Base-by-base conservation (phyloP, 1,140 invertebrate species). In the Theocolax elegans region DNA sequence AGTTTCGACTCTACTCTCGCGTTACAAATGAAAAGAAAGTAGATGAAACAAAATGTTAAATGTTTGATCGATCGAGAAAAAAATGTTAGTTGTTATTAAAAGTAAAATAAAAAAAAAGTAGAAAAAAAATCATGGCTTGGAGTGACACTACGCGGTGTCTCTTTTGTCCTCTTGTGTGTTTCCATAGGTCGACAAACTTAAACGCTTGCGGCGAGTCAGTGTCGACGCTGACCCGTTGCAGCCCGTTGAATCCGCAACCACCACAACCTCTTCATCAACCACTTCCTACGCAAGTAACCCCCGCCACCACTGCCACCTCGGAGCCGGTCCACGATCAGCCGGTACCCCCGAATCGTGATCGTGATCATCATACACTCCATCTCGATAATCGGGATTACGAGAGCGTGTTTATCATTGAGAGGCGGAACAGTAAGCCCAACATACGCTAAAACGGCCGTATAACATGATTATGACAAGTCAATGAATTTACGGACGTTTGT, bases 331-430 rank as follows among this genome's bases (percentile, higher is more conserved):
- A 85, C 82, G 83, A 85, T 74, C 77, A 77, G 38, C 62, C 44
- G 31, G 17, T 66, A 66, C 82, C 82, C 81, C 80, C 80, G 84
- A 85, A 83, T 78, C 85, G 83, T 85, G 84, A 86, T 79, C 84
- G 84, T 85, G 84, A 86, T 80, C 85, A 86, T 81, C 85, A 85
- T 77, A 82, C 84, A 74, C 84, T 84, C 72, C 83, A 85, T 79
- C 84, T 85, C 78, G 84, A 86, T 82, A 85, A 89, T 86, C 89
- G 89, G 87, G 90, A 91, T 89, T 90, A 90, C 88, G 89, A 91
- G 87, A 91, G 89, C 87, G 90, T 91, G 83, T 91, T 91, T 90
- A 91, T 90, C 88, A 90, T 91, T 88, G 89, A 90, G 87, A 90
- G 90, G 89, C 89, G 89, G 87, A 89, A 88, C 87, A 88, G 88